Evolutionary conservation across 1,140 invertebrate species (phyloP).

Genomic region (Diachasma alloeum): DNA sequence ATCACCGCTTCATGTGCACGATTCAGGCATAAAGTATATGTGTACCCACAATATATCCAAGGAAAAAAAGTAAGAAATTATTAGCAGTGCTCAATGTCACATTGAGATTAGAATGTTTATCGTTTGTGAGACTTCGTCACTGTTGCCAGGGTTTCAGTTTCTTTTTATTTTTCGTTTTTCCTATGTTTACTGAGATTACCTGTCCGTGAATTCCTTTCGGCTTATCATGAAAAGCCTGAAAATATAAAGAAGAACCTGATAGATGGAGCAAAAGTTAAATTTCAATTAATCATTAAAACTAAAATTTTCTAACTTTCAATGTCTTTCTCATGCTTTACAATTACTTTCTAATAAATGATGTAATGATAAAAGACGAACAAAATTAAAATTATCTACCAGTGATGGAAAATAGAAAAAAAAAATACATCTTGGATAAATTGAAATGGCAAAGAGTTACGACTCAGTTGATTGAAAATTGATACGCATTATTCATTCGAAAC

Average conservation of each 20-base stretch:
- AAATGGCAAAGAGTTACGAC: background rate
- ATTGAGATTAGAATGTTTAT: conserved; percentile 57
- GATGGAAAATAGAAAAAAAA: background rate
- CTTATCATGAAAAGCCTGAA: background rate
- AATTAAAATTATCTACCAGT: background rate
- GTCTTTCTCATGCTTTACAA: no score
- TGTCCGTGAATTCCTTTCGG: conserved; percentile 36
- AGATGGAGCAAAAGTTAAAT: background rate
- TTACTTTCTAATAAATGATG: no score
- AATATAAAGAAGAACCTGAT: background rate
- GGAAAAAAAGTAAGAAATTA: conserved; percentile 10
- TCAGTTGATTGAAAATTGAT: background rate
- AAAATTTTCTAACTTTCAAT: background rate
- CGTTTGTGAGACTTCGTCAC: conserved; percentile 30
- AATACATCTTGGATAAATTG: background rate
- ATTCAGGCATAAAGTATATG: background rate
- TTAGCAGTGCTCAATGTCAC: conserved; percentile 47
- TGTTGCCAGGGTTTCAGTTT: background rate
- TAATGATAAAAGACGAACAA: no score
- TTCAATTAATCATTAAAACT: background rate
- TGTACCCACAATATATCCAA: conserved; percentile 1
- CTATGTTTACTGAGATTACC: conserved; percentile 49
- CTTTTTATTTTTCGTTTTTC: conserved; percentile 28
- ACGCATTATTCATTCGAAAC: background rate
- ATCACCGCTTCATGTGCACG: background rate